Base-by-base conservation (phyloP, 2,888 invertebrate genomes). In the Tuberolachnus salignus region DNA sequence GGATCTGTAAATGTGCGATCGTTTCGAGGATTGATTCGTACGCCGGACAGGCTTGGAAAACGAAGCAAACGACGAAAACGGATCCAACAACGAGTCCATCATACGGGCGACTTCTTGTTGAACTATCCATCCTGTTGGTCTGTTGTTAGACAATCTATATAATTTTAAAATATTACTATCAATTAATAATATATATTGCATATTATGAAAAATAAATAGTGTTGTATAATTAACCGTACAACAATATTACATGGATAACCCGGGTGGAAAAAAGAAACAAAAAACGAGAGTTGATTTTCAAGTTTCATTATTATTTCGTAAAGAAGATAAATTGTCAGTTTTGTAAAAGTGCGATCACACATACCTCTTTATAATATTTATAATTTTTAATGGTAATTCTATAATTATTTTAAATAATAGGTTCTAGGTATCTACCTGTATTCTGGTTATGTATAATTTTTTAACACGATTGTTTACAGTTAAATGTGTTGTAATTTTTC, bases 51-150 rank as follows among this genome's bases (percentile, higher is more conserved):
- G 89, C 2, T 78, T 78, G 6, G 78, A 78, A 69, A 78, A 78
- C 51, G 78, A 78, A n/a, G 78, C 88, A 83, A 90, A 90, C 42
- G 91, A 91, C 82, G 90, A 89, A 82, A 91, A 87, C 80, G 90
- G 89, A 83, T 91, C 91, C 80, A 89, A 86, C 84, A 92, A 87
- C 1, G 91, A 89, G 84, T 92, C 91, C 91, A 91, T 91, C 91
- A 92, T 91, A 71, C 90, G 87, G 70, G 91, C 91, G 89, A 92
- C 90, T 83, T 78, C 78, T 78, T 91, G 91, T 83, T 91, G 90
- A 82, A 91, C 72, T 64, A 80, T 80, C 72, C 72, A 80, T 70
- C 80, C 72, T 70, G 80, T 55, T 10, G 70, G 72, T 55, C 63
- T 80, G 44, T 80, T 78, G 69, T 51, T 78, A 11, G 72, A 72